Conservation (phyloP, 2,888 invertebrate genomes). For the Apantesis nais region DNA sequence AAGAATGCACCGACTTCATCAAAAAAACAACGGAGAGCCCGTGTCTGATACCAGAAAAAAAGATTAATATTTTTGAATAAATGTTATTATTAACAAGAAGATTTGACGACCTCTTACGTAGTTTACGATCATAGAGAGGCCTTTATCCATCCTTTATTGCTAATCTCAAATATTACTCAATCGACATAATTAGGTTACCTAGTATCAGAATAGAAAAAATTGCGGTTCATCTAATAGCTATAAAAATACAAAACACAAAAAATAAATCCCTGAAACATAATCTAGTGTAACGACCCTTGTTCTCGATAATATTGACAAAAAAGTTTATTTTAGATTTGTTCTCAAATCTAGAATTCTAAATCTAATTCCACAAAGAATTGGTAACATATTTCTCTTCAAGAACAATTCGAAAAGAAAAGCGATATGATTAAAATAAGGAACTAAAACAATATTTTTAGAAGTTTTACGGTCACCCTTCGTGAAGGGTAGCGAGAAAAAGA, state of each 20-base stretch:
- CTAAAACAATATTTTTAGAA: constrained; percentile 34
- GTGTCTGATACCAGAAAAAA: too few species aligned
- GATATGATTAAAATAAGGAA: constrained; percentile 20
- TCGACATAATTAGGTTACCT: background rate
- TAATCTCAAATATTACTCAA: constrained; percentile 24
- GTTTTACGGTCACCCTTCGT: constrained; percentile 33
- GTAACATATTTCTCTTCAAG: background rate
- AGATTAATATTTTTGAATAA: too few species aligned
- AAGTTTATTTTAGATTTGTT: background rate
- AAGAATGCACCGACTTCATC: too few species aligned
- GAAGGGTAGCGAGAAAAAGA: constrained; percentile 46
- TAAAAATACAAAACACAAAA: background rate
- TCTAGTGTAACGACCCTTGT: background rate
- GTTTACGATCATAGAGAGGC: constrained; percentile 15
- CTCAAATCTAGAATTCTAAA: background rate
- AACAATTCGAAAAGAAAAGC: background rate
- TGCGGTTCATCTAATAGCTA: too few species aligned
- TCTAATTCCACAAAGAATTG: background rate
- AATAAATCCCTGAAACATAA: background rate
- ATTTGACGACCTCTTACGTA: constrained; percentile 16
- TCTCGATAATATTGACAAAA: background rate
- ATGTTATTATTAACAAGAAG: constrained; percentile 23
- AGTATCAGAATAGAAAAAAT: too few species aligned
- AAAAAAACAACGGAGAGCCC: too few species aligned
- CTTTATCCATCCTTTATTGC: constrained; percentile 20